A percentile compares a stretch with the other conserved stretches of the same genome.
Evolutionary conservation across 2,113 vertebrate genomes (phyloP).

Genomic region (Pygathrix nemaeus): DNA sequence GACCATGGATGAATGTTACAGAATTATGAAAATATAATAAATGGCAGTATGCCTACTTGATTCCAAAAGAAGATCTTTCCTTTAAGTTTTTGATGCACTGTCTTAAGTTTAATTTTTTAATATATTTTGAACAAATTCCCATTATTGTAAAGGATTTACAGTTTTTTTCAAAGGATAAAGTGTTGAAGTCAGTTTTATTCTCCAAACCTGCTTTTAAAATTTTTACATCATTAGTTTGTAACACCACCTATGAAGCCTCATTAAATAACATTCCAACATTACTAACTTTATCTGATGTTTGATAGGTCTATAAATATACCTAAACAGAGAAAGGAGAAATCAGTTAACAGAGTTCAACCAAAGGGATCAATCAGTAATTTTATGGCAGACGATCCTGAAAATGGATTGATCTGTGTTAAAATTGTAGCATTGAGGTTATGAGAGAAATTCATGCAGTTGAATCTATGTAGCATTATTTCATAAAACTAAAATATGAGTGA

Average conservation of each 20-base stretch:
- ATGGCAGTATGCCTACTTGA: background rate
- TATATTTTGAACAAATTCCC: background rate
- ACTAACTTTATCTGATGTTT: constrained; percentile 1
- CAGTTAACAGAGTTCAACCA: background rate
- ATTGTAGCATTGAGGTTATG: background rate
- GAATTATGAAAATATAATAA: background rate
- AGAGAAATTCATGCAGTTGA: background rate
- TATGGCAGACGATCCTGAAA: background rate
- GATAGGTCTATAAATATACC: constrained; percentile 18
- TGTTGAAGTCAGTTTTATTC: background rate
- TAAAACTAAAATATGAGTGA: constrained; percentile 11
- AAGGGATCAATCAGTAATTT: constrained; percentile 32
- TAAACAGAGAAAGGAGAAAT: background rate
- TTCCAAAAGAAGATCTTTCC: background rate
- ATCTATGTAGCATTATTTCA: background rate
- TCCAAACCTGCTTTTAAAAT: background rate
- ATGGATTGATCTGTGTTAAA: background rate
- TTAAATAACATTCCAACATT: background rate
- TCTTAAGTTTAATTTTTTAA: background rate
- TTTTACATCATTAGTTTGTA: background rate
- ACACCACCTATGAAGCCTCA: background rate
- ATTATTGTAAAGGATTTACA: constrained; percentile 8
- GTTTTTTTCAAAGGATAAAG: background rate
- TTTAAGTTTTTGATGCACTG: background rate
- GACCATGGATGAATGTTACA: background rate